These are phyloP conservation scores for Tetragonula clypearis DNA, from an alignment of 1,140 invertebrate species.

Conservation along the genomic window DNA sequence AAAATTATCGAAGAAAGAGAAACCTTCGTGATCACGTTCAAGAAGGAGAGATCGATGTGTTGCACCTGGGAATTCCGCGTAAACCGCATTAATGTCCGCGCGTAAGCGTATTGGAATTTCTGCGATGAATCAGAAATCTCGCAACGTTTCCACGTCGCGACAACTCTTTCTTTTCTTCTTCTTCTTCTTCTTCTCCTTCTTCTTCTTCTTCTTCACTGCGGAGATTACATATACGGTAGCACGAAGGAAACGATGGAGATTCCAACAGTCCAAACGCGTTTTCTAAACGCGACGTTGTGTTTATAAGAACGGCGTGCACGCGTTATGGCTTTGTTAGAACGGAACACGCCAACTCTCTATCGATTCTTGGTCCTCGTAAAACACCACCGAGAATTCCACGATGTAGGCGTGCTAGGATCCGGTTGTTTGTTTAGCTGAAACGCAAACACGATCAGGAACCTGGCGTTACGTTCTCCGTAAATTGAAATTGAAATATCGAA, in stretches of 20 bases:
- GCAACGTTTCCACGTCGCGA: not conserved
- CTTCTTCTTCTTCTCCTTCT: not conserved
- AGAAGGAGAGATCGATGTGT: conserved; percentile 8
- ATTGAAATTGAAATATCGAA: not conserved
- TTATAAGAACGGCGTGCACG: conserved; percentile 9
- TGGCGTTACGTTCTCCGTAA: not conserved
- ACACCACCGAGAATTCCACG: conserved; percentile 40
- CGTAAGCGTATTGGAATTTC: conserved; percentile 57
- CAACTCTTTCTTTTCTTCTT: not conserved
- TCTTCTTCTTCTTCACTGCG: not conserved
- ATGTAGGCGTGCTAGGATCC: not conserved
- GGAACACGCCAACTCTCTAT: conserved; percentile 22
- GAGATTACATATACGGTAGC: not conserved
- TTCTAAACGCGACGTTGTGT: conserved; percentile 28
- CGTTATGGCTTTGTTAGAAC: conserved; percentile 19
- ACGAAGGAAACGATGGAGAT: not conserved
- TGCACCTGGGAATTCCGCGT: conserved; percentile 31
- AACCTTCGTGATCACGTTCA: not conserved
- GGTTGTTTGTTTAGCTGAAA: conserved; percentile 40
- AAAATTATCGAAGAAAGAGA: not conserved
- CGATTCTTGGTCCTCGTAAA: conserved; percentile 58
- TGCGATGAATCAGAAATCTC: conserved; percentile 59
- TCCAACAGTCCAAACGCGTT: not conserved
- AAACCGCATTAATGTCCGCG: conserved; percentile 39
- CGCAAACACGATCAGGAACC: conserved; percentile 5